Evolutionary conservation across 2,797 vertebrate genomes (phyloP).

Genomic region (Acrossocheilus wenchowensis): DNA sequence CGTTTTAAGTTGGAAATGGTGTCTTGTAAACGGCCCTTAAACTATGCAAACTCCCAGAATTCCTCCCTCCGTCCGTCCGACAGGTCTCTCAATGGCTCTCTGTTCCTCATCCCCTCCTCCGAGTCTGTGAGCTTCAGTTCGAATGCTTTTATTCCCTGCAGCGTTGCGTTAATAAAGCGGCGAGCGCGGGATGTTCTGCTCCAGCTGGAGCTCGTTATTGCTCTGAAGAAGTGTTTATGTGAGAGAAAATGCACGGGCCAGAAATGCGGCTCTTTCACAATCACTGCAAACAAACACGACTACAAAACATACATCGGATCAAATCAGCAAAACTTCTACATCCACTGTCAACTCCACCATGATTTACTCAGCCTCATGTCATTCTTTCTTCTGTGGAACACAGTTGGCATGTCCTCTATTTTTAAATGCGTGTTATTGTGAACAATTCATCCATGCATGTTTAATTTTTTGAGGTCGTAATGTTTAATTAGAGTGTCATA

Average conservation of each 20-base stretch:
- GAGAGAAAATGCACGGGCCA: background rate
- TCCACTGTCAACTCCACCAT: background rate
- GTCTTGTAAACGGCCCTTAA: background rate
- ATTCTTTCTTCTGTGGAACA: background rate
- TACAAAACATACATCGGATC: background rate
- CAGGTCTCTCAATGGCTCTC: background rate
- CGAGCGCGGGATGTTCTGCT: background rate
- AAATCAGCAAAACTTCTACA: background rate
- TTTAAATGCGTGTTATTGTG: background rate
- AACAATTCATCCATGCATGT: background rate
- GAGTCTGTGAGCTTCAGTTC: background rate
- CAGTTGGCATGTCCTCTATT: background rate
- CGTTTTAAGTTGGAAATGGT: background rate
- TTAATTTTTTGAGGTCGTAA: background rate
- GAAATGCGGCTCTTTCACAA: background rate
- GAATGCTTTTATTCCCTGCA: background rate
- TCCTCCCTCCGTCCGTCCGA: background rate
- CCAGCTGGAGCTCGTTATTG: constrained; percentile 33
- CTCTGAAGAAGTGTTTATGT: background rate
- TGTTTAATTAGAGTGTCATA: background rate
- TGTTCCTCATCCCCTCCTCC: background rate
- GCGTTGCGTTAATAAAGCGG: background rate
- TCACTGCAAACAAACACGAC: background rate
- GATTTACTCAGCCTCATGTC: background rate
- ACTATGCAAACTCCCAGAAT: background rate